Conservation (phyloP, 1,140 invertebrate genomes). For the Latrodectus geometricus region DNA sequence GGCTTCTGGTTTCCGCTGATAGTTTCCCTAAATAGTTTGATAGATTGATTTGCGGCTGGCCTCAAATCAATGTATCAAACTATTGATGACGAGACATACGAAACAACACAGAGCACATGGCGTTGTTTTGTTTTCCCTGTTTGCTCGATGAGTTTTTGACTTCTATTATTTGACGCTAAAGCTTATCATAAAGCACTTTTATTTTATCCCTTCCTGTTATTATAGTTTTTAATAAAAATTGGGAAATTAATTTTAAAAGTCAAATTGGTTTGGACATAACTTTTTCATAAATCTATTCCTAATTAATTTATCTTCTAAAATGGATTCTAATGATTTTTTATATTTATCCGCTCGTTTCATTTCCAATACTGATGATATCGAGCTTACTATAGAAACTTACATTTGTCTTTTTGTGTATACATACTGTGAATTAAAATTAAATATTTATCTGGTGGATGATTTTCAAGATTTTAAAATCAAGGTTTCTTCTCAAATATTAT, state of each 20-base stretch:
- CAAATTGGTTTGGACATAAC: background rate
- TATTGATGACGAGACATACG: too few relatives aligned
- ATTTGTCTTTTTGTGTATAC: conserved; percentile 39
- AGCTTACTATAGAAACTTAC: conserved; percentile 4
- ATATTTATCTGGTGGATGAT: conserved; percentile 18
- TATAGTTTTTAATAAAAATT: background rate
- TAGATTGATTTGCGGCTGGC: too few relatives aligned
- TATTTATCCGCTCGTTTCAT: conserved; percentile 11
- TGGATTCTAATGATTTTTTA: background rate
- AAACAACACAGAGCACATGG: too few relatives aligned
- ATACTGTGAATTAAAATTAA: conserved; percentile 14
- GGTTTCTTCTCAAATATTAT: background rate
- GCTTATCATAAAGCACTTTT: too few relatives aligned
- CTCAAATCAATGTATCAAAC: too few relatives aligned
- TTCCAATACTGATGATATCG: background rate
- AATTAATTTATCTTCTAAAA: background rate
- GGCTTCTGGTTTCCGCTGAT: too few relatives aligned
- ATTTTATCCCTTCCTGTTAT: too few relatives aligned
- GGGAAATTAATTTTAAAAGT: background rate
- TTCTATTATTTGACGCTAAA: too few relatives aligned
- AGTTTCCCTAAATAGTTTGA: too few relatives aligned
- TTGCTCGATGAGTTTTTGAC: too few relatives aligned
- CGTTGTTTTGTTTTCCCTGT: too few relatives aligned
- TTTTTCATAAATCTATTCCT: background rate
- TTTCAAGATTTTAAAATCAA: background rate